Evolutionary conservation across 2,113 vertebrate genomes (phyloP).

Genomic region (Plecotus auritus): DNA sequence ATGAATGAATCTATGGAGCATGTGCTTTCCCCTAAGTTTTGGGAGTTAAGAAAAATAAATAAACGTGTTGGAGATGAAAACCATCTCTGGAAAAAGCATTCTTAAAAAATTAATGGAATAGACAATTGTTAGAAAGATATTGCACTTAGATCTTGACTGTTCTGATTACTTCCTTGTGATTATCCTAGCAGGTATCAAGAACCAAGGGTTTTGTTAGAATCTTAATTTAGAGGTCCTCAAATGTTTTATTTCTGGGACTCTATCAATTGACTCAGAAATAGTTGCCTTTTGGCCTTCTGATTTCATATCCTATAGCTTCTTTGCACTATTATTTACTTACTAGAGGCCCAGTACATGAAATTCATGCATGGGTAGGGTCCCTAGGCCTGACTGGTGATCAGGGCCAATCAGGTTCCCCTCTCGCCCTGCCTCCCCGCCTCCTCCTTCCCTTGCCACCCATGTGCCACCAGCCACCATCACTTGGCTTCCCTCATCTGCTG

Average conservation of each 20-base stretch:
- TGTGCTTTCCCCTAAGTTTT: not conserved
- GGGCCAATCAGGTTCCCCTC: too few relatives aligned
- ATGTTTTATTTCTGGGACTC: slow-evolving; percentile 18
- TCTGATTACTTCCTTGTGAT: not conserved
- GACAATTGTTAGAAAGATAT: not conserved
- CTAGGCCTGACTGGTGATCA: too few relatives aligned
- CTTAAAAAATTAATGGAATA: not conserved
- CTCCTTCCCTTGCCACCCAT: too few relatives aligned
- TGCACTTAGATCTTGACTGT: not conserved
- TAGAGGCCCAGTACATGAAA: too few relatives aligned
- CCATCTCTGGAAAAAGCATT: not conserved
- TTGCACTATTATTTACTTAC: not conserved
- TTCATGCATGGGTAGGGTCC: too few relatives aligned
- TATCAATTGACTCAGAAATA: not conserved
- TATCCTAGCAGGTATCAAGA: not conserved
- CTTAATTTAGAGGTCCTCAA: not conserved
- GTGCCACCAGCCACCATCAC: too few relatives aligned
- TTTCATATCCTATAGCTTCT: not conserved
- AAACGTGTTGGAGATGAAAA: not conserved
- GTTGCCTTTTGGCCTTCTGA: not conserved
- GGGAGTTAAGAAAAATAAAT: not conserved
- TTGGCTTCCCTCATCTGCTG: too few relatives aligned
- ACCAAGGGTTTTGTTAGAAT: not conserved
- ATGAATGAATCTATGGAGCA: not conserved
- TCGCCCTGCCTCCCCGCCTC: too few relatives aligned